Base-by-base conservation (phyloP, 2,888 invertebrate species). In the Gastrophysa polygoni region DNA sequence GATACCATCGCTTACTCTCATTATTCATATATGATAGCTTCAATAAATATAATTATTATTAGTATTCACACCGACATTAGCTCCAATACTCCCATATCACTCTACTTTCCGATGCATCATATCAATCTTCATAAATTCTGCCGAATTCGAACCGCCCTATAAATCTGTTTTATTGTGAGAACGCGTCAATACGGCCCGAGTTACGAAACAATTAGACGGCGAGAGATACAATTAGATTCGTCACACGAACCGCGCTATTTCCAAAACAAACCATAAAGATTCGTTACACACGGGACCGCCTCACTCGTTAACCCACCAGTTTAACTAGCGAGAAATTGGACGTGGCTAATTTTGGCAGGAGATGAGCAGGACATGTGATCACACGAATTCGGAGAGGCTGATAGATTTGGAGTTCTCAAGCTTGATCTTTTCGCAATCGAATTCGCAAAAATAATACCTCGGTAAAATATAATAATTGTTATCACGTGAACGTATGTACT, bases 231-330 rank as follows among this genome's bases (percentile, higher is more conserved):
- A 71, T 75, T 69, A 68, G 71, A 75, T 75, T 75, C 68, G 73
- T 70, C 66, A 68, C 73, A 64, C 64, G 56, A 63, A 61, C 61
- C 67, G 63, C 63, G 61, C 64, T 68, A 66, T 69, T 67, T 67
- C 68, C 70, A 72, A 72, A 75, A 75, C 72, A 77, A 77, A 73
- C 75, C 72, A 77, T 77, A 74, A 73, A 75, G 75, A 73, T 77
- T 76, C 71, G 70, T 46, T 63, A 73, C 72, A 74, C 70, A 63
- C 61, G 61, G 49, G 52, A 58, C 68, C 71, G 73, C 74, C 75
- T 67, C 63, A 57, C 68, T 72, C 70, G 74, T 75, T 73, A 72
- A 69, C 68, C 54, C 47, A 66, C 57, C 67, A 72, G 67, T 70
- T 68, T 73, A 75, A 74, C 73, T 64, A 48, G 66, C 73, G 67